Percentiles rank a stretch among this genome's conserved stretches.
phyloP scores from a whole-genome alignment of 2,888 invertebrate genomes.

The Acleris sparsana region DNA sequence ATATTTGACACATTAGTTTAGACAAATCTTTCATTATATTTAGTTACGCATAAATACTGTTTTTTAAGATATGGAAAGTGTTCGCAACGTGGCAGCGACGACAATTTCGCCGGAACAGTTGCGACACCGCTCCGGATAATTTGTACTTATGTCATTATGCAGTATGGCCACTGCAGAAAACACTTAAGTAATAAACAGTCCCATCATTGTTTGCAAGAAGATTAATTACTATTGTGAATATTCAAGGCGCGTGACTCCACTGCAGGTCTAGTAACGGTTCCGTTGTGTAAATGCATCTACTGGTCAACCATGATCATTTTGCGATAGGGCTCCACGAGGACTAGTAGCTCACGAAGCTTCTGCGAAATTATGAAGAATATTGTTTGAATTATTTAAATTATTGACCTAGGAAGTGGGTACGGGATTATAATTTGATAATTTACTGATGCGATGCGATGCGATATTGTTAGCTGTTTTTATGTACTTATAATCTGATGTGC shows the following conservation, averaged over 20 bases:
- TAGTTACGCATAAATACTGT: too few species aligned
- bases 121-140: conserved; percentile 18
- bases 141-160: conserved; percentile 24
- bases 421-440: conserved; percentile 31
- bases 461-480: conserved; percentile 50
- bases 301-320: conserved; percentile 40
- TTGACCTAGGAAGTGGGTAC: conserved; percentile 7
- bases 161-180: conserved; percentile 47
- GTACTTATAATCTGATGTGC: conserved; percentile 46
- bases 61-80: neutral
- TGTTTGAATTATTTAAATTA: conserved; percentile 38
- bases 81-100: conserved; percentile 1
- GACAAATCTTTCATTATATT: too few species aligned
- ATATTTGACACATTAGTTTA: neutral
- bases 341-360: conserved; percentile 50
- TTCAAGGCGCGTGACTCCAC: conserved; percentile 62
- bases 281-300: conserved; percentile 43
- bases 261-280: conserved; percentile 52
- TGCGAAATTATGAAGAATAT: conserved; percentile 65
- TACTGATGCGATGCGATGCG: conserved; percentile 60
- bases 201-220: conserved; percentile 62
- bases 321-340: conserved; percentile 41
- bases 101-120: conserved; percentile 1
- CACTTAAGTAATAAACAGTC: conserved; percentile 52
- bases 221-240: conserved; percentile 74